Evolutionary conservation across 2,888 invertebrate genomes (phyloP).

Genomic region (Plebejus anna): DNA sequence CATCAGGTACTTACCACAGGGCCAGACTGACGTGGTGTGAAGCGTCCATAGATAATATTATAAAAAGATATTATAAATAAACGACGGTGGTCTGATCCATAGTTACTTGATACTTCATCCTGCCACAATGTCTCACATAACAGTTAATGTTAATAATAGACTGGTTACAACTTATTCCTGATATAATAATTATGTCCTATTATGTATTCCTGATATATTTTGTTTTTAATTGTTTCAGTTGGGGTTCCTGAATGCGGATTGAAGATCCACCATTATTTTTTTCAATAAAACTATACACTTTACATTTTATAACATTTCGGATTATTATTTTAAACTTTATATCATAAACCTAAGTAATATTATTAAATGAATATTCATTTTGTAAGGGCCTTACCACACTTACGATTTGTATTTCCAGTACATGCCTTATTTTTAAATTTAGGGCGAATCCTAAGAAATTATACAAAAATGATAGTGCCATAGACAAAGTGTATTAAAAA

Average conservation of each 20-base stretch:
- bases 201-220: background rate
- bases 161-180: background rate
- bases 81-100: too few relatives aligned
- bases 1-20: too few relatives aligned
- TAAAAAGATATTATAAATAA: too few relatives aligned
- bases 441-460: conserved; percentile 23
- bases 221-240: conserved; percentile 47
- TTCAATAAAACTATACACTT: background rate
- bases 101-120: too few relatives aligned
- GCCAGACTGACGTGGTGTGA: too few relatives aligned
- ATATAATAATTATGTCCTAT: background rate
- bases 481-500: conserved; percentile 12
- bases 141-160: too few relatives aligned
- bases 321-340: background rate
- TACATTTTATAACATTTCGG: background rate
- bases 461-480: conserved; percentile 11
- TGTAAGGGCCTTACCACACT: too few relatives aligned
- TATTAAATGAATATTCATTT: too few relatives aligned
- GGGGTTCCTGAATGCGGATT: conserved; percentile 44
- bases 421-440: background rate
- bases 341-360: too few relatives aligned
- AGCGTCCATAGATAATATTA: too few relatives aligned
- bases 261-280: background rate
- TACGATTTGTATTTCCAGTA: too few relatives aligned
- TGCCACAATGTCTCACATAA: too few relatives aligned